Evolutionary conservation across 2,888 invertebrate genomes (phyloP).

Genomic region (Agapostemon virescens): DNA sequence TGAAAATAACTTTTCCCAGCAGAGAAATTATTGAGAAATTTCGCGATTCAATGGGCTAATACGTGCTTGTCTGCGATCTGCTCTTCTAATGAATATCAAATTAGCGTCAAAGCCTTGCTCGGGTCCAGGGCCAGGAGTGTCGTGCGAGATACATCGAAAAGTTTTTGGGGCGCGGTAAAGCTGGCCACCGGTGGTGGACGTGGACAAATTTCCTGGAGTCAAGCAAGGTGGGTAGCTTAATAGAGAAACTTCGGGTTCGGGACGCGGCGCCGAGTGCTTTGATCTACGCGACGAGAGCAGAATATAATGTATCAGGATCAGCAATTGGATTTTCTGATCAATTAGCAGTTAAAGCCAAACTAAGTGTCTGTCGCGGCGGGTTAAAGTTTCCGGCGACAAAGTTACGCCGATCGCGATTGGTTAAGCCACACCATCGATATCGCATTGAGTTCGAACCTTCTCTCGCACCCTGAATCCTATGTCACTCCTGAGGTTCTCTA

Average conservation of each 20-base stretch:
- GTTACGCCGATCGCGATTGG: conserved; percentile 72
- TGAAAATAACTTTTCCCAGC: background rate
- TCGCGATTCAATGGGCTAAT: conserved; percentile 24
- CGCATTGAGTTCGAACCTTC: conserved; percentile 41
- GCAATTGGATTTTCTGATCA: conserved; percentile 76
- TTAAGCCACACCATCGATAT: conserved; percentile 71
- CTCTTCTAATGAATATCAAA: conserved; percentile 48
- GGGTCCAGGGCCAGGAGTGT: background rate
- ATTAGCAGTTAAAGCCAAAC: conserved; percentile 78
- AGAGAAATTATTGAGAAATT: conserved; percentile 10
- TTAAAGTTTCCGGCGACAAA: conserved; percentile 72
- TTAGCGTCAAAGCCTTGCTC: conserved; percentile 32
- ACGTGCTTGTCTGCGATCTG: conserved; percentile 14
- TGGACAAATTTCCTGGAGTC: conserved; percentile 54
- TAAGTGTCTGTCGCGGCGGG: conserved; percentile 75
- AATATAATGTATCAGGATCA: conserved; percentile 73
- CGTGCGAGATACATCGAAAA: conserved; percentile 20
- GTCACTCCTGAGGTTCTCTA: conserved; percentile 5
- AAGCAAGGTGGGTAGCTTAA: conserved; percentile 48
- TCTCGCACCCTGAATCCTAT: background rate
- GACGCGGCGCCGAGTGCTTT: conserved; percentile 41
- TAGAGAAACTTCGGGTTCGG: conserved; percentile 53
- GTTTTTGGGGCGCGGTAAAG: conserved; percentile 33
- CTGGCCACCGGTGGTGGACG: conserved; percentile 47
- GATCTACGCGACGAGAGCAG: conserved; percentile 58